Evolutionary conservation across 1,140 invertebrate genomes (phyloP).

Genomic region (Aleiodes sp.): DNA sequence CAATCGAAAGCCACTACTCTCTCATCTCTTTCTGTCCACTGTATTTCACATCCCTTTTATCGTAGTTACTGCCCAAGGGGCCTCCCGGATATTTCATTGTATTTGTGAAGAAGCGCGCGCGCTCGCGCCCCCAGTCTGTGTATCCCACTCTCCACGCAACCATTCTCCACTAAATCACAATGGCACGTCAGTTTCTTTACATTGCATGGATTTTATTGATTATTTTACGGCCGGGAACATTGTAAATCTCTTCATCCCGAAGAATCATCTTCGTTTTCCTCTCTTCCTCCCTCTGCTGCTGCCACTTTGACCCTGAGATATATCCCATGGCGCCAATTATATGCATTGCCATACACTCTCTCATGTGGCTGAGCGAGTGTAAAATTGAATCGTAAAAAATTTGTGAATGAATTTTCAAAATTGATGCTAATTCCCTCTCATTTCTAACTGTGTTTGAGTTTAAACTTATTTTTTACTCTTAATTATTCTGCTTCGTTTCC

Average conservation of each 20-base stretch:
- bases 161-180: conserved; percentile 61
- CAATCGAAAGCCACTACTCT: conserved; percentile 32
- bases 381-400: background rate
- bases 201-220: conserved; percentile 65
- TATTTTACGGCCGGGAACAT: conserved; percentile 64
- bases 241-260: conserved; percentile 65
- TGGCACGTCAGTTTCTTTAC: conserved; percentile 65
- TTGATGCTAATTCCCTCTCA: background rate
- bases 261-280: conserved; percentile 37
- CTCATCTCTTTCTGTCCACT: background rate
- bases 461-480: too few relatives aligned
- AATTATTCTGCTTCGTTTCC: too few relatives aligned
- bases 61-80: background rate
- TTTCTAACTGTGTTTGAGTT: too few relatives aligned
- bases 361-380: background rate
- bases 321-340: conserved; percentile 23
- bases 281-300: conserved; percentile 35
- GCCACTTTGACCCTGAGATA: conserved; percentile 16
- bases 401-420: conserved; percentile 35
- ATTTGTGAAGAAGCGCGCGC: conserved; percentile 28
- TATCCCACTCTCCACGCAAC: conserved; percentile 39
- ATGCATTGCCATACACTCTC: conserved; percentile 5
- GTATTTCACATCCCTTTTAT: background rate
- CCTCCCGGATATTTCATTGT: background rate
- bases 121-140: conserved; percentile 11